Evolutionary conservation across 2,888 invertebrate species (phyloP).

Genomic region (Caenorhabditis auriculariae): DNA sequence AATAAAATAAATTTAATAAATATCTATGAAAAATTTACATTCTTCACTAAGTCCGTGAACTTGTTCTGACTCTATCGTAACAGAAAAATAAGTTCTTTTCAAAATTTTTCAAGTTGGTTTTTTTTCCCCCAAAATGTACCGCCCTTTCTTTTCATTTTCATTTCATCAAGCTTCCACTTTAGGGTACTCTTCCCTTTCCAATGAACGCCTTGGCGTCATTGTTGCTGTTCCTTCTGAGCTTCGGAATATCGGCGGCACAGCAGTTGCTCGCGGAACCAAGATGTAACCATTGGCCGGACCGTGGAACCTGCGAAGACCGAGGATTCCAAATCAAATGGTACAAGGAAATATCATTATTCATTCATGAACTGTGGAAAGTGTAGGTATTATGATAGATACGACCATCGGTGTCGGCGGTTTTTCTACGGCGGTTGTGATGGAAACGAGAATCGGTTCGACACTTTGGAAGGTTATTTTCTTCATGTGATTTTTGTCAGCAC

Average conservation of each 20-base stretch:
- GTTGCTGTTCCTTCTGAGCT: background rate
- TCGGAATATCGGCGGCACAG: conserved; percentile 10
- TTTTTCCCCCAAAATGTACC: no score
- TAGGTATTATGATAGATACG: conserved; percentile 47
- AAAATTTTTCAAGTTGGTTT: no score
- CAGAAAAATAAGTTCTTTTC: no score
- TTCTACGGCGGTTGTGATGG: conserved; percentile 53
- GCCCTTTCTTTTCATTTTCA: no score
- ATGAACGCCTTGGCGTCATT: no score
- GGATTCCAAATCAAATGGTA: conserved; percentile 47
- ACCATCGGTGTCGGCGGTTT: conserved; percentile 49
- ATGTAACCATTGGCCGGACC: conserved; percentile 50
- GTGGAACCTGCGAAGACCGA: conserved; percentile 47
- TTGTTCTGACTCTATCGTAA: no score
- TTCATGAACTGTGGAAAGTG: background rate
- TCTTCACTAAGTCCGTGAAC: no score
- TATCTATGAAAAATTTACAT: no score
- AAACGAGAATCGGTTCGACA: conserved; percentile 46
- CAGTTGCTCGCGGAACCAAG: conserved; percentile 39
- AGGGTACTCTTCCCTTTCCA: no score
- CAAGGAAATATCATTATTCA: background rate
- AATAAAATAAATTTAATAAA: no score
- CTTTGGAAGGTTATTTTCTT: conserved; percentile 49
- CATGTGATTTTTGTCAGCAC: no score
- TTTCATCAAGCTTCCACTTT: no score